phyloP scores from a whole-genome alignment of 2,113 vertebrate genomes.

The Recurvirostra avosetta region DNA sequence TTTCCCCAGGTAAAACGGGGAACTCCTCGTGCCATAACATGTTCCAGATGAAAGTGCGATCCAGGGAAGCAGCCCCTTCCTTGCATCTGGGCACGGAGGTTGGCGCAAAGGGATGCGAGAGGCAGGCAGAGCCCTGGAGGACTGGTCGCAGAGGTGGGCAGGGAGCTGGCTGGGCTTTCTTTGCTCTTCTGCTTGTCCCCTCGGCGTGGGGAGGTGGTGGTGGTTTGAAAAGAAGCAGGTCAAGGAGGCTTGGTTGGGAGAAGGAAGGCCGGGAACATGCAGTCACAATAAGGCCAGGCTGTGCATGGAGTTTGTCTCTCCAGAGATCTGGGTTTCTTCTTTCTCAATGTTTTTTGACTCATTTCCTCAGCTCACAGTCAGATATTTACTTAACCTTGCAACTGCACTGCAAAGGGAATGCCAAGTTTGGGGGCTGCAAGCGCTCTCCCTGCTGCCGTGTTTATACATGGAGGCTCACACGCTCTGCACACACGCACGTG shows the following conservation, averaged over 20 bases:
- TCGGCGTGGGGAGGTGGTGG: neutral
- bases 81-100: neutral
- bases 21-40: neutral
- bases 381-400: conserved; percentile 76
- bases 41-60: neutral
- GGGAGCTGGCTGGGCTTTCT: neutral
- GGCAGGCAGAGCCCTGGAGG: neutral
- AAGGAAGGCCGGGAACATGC: neutral
- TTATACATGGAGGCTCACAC: neutral
- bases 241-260: neutral
- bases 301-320: conserved; percentile 44
- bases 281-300: neutral
- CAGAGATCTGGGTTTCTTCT: conserved; percentile 76
- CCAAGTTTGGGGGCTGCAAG: conserved; percentile 44
- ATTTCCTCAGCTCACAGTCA: conserved; percentile 71
- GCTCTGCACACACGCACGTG: neutral
- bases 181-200: neutral
- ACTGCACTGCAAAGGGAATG: conserved; percentile 28
- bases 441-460: neutral
- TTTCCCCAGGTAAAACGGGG: conserved; percentile 36
- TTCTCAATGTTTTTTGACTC: conserved; percentile 62
- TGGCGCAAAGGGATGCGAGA: neutral
- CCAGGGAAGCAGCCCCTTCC: neutral
- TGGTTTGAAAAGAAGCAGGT: neutral
- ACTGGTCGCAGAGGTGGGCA: neutral